Evolutionary conservation across 2,888 invertebrate genomes (phyloP).

Genomic region (Elysia crispata): DNA sequence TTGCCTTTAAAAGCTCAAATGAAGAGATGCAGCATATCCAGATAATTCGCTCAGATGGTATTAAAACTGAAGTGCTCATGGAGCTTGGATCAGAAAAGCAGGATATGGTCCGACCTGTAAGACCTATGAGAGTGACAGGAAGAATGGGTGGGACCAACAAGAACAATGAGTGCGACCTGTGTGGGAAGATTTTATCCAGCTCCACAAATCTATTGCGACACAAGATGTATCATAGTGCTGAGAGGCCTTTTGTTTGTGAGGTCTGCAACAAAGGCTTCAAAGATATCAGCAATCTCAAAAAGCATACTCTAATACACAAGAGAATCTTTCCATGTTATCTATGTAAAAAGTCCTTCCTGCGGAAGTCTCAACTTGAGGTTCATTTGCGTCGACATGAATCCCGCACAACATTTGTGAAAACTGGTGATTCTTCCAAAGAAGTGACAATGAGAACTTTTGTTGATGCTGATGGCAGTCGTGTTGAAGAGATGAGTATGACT

Average conservation of each 20-base stretch:
- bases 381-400: constrained; percentile 41
- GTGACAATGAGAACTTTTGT: constrained; percentile 44
- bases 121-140: background rate
- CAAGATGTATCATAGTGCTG: constrained; percentile 48
- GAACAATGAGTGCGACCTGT: constrained; percentile 46
- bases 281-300: constrained; percentile 47
- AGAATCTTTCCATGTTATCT: constrained; percentile 44
- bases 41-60: constrained; percentile 42
- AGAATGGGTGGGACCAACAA: constrained; percentile 13
- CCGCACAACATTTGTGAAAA: constrained; percentile 39
- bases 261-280: constrained; percentile 47
- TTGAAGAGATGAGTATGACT: constrained; percentile 49
- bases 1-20: constrained; percentile 47
- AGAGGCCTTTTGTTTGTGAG: constrained; percentile 44
- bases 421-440: constrained; percentile 39
- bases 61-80: constrained; percentile 36
- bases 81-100: constrained; percentile 17
- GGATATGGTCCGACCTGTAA: background rate
- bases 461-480: constrained; percentile 45
- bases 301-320: constrained; percentile 47
- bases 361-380: constrained; percentile 38
- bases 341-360: constrained; percentile 41
- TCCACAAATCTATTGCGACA: constrained; percentile 47
- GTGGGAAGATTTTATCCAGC: constrained; percentile 45
- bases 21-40: constrained; percentile 48